These are phyloP conservation scores for Catharus minimus DNA, from an alignment of 2,113 vertebrate species.

Conservation along the genomic window DNA sequence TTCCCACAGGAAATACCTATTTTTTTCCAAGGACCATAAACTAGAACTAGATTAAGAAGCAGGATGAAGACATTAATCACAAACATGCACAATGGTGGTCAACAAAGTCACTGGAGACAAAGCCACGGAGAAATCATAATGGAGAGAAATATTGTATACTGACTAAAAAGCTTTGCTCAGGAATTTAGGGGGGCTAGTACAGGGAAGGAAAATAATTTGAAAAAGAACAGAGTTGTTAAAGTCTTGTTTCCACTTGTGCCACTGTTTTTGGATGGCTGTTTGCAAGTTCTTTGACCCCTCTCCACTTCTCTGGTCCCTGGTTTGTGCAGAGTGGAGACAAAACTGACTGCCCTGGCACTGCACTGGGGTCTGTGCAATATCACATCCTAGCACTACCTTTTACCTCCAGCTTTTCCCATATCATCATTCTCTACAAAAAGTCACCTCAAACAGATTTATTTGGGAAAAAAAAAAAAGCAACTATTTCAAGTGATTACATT, in stretches of 20 bases:
- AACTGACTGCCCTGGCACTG: background rate
- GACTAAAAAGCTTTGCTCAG: background rate
- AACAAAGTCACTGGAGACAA: background rate
- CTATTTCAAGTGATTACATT: constrained; percentile 59
- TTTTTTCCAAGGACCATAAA: background rate
- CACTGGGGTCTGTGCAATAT: background rate
- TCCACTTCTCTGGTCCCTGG: background rate
- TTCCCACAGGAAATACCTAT: background rate
- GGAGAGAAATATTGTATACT: background rate
- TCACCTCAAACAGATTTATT: background rate
- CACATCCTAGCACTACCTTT: background rate
- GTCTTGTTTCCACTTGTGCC: background rate
- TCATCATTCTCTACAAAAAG: background rate
- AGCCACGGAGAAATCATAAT: background rate
- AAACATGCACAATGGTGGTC: background rate
- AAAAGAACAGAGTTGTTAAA: background rate
- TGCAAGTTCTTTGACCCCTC: background rate
- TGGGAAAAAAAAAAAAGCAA: background rate
- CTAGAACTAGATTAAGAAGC: background rate
- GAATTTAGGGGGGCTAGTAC: background rate
- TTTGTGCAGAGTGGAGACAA: background rate
- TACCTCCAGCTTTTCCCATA: background rate
- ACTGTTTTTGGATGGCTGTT: background rate
- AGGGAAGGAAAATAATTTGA: background rate
- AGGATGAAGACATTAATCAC: background rate